Conservation (phyloP, 2,888 invertebrate species). For the Ptycholaimellus sp. region DNA sequence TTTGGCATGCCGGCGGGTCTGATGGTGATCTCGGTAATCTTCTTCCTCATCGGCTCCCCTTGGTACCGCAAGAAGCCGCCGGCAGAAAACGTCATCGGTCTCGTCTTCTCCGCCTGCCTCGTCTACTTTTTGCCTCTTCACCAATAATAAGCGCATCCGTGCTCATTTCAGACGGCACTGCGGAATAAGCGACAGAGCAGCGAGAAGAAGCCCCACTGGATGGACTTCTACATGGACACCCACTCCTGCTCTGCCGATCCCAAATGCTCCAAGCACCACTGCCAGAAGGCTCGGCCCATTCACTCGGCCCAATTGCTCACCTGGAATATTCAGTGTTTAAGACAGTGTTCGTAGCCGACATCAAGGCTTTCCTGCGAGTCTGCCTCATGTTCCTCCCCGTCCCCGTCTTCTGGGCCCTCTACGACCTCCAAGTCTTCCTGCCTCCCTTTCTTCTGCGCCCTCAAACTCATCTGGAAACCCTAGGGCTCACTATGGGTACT, state of each 20-base stretch:
- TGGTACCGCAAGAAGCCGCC: conserved; percentile 51
- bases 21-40: conserved; percentile 58
- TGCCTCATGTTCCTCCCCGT: conserved; percentile 24
- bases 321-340: conserved; percentile 27
- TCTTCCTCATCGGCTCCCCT: conserved; percentile 52
- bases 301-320: background rate
- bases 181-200: conserved; percentile 3
- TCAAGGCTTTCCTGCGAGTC: background rate
- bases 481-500: conserved; percentile 72
- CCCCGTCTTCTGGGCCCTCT: conserved; percentile 79
- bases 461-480: too few species aligned
- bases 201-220: conserved; percentile 7
- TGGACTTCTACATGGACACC: conserved; percentile 8
- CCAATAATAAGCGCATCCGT: too few species aligned
- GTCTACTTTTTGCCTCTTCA: too few species aligned
- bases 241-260: conserved; percentile 7
- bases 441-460: too few species aligned
- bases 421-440: conserved; percentile 87
- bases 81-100: conserved; percentile 51
- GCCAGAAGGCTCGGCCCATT: conserved; percentile 9
- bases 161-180: conserved; percentile 7
- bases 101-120: conserved; percentile 47
- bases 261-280: conserved; percentile 8
- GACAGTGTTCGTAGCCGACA: conserved; percentile 5
- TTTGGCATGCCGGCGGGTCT: conserved; percentile 63